A percentile compares a stretch with the other conserved stretches of the same genome.
phyloP scores from a whole-genome alignment of 2,888 invertebrate genomes.

The Sesamia inferens region DNA sequence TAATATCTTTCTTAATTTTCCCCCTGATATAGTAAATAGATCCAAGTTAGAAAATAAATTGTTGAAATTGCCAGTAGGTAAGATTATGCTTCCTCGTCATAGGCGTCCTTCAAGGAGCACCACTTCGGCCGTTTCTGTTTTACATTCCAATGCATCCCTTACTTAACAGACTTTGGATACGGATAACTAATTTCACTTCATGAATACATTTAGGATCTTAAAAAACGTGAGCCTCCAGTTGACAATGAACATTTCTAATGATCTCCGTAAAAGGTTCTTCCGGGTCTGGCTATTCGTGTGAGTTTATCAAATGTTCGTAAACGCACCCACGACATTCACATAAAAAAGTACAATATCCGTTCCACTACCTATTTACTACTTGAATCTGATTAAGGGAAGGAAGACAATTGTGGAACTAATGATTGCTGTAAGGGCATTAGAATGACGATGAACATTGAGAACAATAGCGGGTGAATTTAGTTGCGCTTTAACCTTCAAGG shows the following conservation, averaged over 20 bases:
- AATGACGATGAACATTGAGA: constrained; percentile 13
- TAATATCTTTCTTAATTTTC: no score
- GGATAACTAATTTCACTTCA: not conserved
- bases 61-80: no score
- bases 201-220: not conserved
- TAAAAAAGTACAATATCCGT: constrained; percentile 9
- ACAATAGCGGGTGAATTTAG: constrained; percentile 43
- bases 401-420: constrained; percentile 42
- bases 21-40: no score
- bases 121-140: not conserved
- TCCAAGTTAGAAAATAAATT: no score
- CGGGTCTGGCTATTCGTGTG: no score
- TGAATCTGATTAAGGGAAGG: constrained; percentile 30
- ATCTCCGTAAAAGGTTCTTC: not conserved
- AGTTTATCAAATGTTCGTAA: no score
- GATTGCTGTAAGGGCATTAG: constrained; percentile 3
- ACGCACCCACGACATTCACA: no score
- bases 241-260: not conserved
- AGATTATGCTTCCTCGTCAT: not conserved
- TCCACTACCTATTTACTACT: not conserved
- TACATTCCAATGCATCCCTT: not conserved
- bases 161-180: no score
- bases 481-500: not conserved
- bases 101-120: not conserved
- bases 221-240: not conserved